Evolutionary conservation across 2,888 invertebrate species (phyloP), one percentile per base, ranked within the genome.

Genomic region (Hyposoter didymator): DNA sequence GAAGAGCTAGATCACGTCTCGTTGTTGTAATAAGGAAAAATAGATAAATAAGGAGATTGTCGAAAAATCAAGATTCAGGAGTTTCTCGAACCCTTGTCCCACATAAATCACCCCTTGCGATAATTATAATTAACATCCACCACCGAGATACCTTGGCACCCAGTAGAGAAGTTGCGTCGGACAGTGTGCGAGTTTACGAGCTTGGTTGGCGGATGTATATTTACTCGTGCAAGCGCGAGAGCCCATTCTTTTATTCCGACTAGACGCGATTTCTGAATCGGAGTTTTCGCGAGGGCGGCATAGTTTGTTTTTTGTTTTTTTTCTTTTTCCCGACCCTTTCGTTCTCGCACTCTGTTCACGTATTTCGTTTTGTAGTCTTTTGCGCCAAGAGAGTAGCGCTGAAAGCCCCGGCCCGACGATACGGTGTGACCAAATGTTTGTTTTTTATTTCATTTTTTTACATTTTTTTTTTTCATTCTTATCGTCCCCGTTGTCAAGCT

Each of bases 71-170:
- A 52, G 52, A 45, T 52, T 45, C 35, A 2, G 5, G 35, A 72
- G 72, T 52, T 35, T 47, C 35, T 47, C 39, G 49, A 45, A 69
- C 17, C 52, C 43, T 59, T 66, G 45, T 43, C 73, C 39, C 62
- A 74, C 47, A 73, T 67, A 73, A 49, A 73, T 49, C 28, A 22
- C 12, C 74, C 62, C 73, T 84, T 82, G 49, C 47, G 66, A 78
- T 86, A 82, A 84, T 84, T 73, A 79, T 84, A 82, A 86, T 86
- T 86, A 79, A 82, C 82, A 70, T 39, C 5, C 10, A 39, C 39
- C 0, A 4, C 6, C 35, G 35, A 66, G n/a, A 49, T 59, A 28
- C 19, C 55, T 64, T 59, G 67, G 67, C 72, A 78, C 35, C 66
- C 35, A 14, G 35, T 4, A 6, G 17, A 22, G 59, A 17, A 69